These are phyloP conservation scores for Fregata magnificens DNA, from an alignment of 2,113 vertebrate genomes.

Conservation along the genomic window DNA sequence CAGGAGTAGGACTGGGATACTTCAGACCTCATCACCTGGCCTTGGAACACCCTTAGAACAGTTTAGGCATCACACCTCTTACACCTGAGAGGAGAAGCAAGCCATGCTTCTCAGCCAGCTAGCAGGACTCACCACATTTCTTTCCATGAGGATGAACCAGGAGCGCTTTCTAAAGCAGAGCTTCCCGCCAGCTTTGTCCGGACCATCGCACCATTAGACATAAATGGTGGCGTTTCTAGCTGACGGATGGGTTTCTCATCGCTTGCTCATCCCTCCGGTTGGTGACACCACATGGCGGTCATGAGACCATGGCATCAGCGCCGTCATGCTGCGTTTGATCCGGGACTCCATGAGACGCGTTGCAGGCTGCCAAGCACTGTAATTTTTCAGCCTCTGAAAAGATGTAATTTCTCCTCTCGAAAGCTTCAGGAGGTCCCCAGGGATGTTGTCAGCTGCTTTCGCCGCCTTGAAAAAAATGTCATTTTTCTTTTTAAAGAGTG, in stretches of 20 bases:
- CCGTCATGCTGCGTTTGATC: accelerated
- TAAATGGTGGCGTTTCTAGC: accelerated
- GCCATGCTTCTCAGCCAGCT: accelerated
- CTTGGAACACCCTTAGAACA: neutral
- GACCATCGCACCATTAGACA: accelerated
- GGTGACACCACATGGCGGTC: neutral
- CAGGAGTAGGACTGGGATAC: neutral
- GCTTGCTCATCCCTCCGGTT: neutral
- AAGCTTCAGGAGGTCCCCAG: constrained; percentile 10
- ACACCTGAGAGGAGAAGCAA: neutral
- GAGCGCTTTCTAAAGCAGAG: neutral
- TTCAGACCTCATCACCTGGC: neutral
- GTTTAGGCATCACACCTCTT: neutral
- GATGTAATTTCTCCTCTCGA: constrained; percentile 43
- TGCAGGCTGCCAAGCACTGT: neutral
- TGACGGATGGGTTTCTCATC: accelerated
- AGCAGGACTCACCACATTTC: neutral
- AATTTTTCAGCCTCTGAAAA: constrained; percentile 29
- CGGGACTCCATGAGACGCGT: neutral
- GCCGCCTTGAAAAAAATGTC: constrained; percentile 20
- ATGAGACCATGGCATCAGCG: neutral
- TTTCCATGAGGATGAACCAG: neutral
- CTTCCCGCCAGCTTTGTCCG: neutral
- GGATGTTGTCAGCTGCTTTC: constrained; percentile 42
- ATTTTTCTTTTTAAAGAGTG: constrained; percentile 51